A percentile compares a stretch with the other conserved stretches of the same genome.
Evolutionary conservation across 2,113 vertebrate genomes (phyloP).

Genomic region (Thymallus thymallus): DNA sequence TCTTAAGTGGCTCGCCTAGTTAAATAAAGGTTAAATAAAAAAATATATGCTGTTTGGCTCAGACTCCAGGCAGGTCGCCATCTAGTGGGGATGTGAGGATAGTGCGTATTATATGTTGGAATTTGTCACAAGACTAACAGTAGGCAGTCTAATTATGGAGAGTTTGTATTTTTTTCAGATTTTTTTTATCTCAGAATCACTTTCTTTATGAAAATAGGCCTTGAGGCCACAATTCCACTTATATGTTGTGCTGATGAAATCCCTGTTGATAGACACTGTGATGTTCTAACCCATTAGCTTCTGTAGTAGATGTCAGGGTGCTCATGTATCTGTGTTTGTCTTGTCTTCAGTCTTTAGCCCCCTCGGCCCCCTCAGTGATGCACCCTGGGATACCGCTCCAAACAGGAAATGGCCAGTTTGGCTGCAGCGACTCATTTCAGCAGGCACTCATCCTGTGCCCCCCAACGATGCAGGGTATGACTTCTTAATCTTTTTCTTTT

Average conservation of each 20-base stretch:
- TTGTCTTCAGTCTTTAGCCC: conserved; percentile 79
- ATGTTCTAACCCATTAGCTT: too few relatives aligned
- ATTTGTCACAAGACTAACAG: not conserved
- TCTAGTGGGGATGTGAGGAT: conserved; percentile 42
- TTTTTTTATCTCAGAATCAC: too few relatives aligned
- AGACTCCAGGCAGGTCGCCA: conserved; percentile 41
- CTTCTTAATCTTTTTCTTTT: not conserved
- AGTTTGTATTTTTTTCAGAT: too few relatives aligned
- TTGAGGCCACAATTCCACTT: too few relatives aligned
- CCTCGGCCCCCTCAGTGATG: conserved; percentile 86
- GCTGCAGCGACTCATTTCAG: conserved; percentile 91
- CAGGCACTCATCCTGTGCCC: conserved; percentile 95
- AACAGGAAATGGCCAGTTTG: conserved; percentile 90
- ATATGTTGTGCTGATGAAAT: too few relatives aligned
- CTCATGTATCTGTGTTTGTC: conserved; percentile 13
- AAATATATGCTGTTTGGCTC: conserved; percentile 13
- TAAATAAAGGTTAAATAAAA: too few relatives aligned
- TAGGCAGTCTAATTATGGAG: not conserved
- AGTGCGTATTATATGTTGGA: conserved; percentile 2
- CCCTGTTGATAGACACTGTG: too few relatives aligned
- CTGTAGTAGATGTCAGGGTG: too few relatives aligned
- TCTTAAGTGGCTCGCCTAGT: too few relatives aligned
- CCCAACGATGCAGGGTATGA: conserved; percentile 88
- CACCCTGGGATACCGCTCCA: conserved; percentile 93
- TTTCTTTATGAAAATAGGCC: too few relatives aligned